Evolutionary conservation across 2,113 vertebrate species (phyloP).

Genomic region (Fregata magnificens): DNA sequence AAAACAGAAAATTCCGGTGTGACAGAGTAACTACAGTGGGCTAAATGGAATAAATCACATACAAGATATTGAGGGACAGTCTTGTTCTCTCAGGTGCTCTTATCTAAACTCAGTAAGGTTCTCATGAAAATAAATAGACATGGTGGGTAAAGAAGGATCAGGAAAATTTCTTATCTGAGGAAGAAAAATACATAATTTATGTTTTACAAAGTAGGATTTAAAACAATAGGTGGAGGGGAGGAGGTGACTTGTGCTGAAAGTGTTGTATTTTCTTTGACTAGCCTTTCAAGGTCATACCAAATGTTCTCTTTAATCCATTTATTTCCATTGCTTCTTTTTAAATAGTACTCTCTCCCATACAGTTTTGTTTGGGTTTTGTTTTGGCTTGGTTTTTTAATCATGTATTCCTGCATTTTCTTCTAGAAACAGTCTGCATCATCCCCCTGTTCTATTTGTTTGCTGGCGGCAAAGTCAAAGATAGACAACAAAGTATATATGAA

Average conservation of each 20-base stretch:
- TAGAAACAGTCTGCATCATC: not conserved
- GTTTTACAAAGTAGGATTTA: not conserved
- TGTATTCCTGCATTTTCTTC: not conserved
- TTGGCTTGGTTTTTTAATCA: not conserved
- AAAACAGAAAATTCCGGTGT: not conserved
- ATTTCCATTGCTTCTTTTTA: not conserved
- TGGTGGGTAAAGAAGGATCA: not conserved
- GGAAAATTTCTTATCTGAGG: not conserved
- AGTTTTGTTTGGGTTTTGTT: not conserved
- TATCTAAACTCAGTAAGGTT: not conserved
- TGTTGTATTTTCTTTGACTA: not conserved
- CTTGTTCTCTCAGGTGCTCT: not conserved
- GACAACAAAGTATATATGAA: not conserved
- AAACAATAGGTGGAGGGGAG: not conserved
- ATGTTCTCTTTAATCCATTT: not conserved
- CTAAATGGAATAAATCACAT: not conserved
- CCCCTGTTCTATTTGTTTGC: not conserved
- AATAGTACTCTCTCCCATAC: not conserved
- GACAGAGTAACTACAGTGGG: not conserved
- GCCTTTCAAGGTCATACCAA: not conserved
- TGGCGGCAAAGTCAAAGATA: not conserved
- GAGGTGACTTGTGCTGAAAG: not conserved
- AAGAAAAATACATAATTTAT: not conserved
- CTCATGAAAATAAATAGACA: not conserved
- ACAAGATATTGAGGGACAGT: not conserved